Evolutionary conservation across 2,797 vertebrate species (phyloP).

Genomic region (Sphenodon punctatus): DNA sequence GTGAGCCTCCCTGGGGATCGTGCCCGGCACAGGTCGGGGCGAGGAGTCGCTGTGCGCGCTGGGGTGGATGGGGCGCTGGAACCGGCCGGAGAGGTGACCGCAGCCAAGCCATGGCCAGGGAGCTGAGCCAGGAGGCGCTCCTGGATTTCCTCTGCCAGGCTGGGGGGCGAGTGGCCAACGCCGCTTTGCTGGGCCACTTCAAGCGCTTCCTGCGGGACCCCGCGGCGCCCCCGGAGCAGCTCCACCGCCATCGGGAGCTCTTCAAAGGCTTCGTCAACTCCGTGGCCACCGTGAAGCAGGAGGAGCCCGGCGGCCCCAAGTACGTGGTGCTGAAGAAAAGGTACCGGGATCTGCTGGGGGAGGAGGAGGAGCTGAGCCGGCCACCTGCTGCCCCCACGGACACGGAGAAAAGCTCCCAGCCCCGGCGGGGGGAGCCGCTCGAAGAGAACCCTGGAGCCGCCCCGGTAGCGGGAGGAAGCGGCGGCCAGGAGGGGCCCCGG

Average conservation of each 20-base stretch:
- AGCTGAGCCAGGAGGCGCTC: conserved; percentile 87
- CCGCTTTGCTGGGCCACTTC: conserved; percentile 86
- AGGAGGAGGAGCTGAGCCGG: conserved; percentile 69
- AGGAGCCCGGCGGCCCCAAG: conserved; percentile 75
- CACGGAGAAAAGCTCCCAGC: neutral
- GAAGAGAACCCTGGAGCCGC: neutral
- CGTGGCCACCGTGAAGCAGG: conserved; percentile 85
- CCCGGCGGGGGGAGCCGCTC: neutral
- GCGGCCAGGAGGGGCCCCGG: neutral
- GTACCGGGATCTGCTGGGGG: conserved; percentile 75
- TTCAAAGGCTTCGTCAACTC: conserved; percentile 93
- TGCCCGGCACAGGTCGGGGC: neutral
- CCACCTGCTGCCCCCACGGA: neutral
- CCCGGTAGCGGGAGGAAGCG: neutral
- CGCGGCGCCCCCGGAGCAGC: conserved; percentile 65
- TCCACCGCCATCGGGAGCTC: conserved; percentile 78
- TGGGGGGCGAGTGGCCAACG: conserved; percentile 85
- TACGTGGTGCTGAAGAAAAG: conserved; percentile 83
- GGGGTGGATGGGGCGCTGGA: neutral
- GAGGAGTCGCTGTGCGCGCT: neutral
- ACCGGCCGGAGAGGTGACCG: neutral
- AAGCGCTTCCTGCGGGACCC: conserved; percentile 80
- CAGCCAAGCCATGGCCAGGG: conserved; percentile 80
- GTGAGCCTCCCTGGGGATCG: neutral
- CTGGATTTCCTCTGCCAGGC: conserved; percentile 82